Base-by-base conservation (phyloP, 1,140 invertebrate genomes). In the Pachypsylla venusta region DNA sequence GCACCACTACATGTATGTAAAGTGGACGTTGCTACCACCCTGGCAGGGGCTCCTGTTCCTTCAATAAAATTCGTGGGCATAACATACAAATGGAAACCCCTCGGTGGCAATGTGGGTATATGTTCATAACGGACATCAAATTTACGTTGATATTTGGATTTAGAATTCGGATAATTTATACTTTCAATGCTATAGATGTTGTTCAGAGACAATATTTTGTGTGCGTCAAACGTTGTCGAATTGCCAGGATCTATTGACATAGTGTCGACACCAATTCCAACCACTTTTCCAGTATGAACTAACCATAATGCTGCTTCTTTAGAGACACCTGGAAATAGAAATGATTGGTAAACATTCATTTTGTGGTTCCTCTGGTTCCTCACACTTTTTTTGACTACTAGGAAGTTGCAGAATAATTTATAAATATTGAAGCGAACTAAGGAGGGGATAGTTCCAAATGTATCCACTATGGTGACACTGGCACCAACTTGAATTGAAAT, bases 231-330 rank as follows among this genome's bases (percentile, higher is more conserved):
- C 39, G 66, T 61, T 24, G 65, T 66, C 1, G 67, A 72, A 22
- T 68, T 67, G 3, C 77, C 77, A 0, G 72, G 71, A 67, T 85
- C 81, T 12, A 81, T 65, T 5, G 77, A 79, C 0, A 79, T 71
- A 0, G 77, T 75, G 64, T 85, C 82, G 0, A 81, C 73, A 0
- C 80, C 82, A 0, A 84, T 72, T 0, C 80, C 81, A 28, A 79
- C 71, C 30, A 85, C 70, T 55, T 76, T 73, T 20, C 73, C 71
- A 35, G 78, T 68, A 7, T 75, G 70, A 1, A 74, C 73, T 53
- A 84, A 70, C 74, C 76, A 82, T 56, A 75, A 64, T 0, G 79
- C 78, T 20, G 80, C 76, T 53, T 78, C 79, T 73, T 54, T 30
- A 12, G 58, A 60, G 24, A 60, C 20, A 4, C 58, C 58, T 12